These are phyloP conservation scores for Tylochromis polylepis DNA, from an alignment of 2,113 vertebrate genomes.

Conservation along the genomic window DNA sequence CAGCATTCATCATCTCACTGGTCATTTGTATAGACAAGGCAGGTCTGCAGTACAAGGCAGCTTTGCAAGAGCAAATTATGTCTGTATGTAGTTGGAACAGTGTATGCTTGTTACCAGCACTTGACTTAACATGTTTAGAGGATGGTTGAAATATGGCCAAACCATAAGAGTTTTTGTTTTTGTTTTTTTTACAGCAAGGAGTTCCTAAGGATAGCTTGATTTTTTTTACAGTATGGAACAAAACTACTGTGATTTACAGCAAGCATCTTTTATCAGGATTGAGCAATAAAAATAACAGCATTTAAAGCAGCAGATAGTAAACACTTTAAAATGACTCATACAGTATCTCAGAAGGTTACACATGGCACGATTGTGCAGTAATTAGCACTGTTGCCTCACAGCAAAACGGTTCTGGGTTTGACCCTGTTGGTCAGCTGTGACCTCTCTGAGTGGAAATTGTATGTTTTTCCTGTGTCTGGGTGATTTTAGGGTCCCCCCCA, in stretches of 20 bases:
- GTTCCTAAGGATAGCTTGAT: background rate
- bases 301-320: background rate
- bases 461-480: background rate
- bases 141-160: background rate
- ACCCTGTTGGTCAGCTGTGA: background rate
- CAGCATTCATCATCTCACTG: constrained; percentile 40
- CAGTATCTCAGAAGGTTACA: background rate
- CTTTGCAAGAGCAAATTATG: background rate
- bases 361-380: background rate
- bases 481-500: background rate
- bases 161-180: background rate
- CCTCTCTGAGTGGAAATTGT: background rate
- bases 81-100: background rate
- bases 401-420: background rate
- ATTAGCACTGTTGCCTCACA: background rate
- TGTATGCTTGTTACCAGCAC: background rate
- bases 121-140: background rate
- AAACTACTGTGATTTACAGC: background rate
- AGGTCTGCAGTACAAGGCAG: background rate
- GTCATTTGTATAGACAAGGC: constrained; percentile 16
- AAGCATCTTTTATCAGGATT: fast-evolving
- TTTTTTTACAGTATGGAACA: background rate
- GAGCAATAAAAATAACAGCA: background rate
- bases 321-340: background rate
- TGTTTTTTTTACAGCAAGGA: background rate